Conservation (phyloP, 2,113 vertebrate species). For the Engystomops pustulosus region DNA sequence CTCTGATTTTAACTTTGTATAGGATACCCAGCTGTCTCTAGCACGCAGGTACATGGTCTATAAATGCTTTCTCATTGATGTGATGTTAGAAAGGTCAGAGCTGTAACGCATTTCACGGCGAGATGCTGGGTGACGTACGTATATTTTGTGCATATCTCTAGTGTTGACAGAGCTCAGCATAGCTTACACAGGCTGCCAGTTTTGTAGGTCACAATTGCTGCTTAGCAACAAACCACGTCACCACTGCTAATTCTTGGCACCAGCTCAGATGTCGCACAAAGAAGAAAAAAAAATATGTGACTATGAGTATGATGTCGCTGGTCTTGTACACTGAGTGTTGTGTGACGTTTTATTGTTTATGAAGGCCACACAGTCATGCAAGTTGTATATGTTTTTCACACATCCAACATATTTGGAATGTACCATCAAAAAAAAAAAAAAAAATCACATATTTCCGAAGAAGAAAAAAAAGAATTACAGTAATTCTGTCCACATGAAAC, state of each 20-base stretch:
- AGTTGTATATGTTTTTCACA: too few relatives aligned
- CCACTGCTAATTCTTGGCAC: not conserved
- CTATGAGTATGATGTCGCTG: too few relatives aligned
- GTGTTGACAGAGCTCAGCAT: conserved; percentile 10
- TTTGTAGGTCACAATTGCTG: conserved; percentile 52
- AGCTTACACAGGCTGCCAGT: conserved; percentile 18
- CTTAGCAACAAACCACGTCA: conserved; percentile 51
- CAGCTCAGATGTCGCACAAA: not conserved
- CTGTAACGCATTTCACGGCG: not conserved
- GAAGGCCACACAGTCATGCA: too few relatives aligned
- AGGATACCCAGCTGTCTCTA: not conserved
- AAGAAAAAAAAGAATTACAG: too few relatives aligned
- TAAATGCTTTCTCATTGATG: not conserved
- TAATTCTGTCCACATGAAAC: too few relatives aligned
- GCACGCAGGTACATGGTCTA: too few relatives aligned
- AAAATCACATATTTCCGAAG: too few relatives aligned
- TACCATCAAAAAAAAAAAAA: too few relatives aligned
- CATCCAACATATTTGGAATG: too few relatives aligned
- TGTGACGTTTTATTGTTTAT: too few relatives aligned
- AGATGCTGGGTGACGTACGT: not conserved
- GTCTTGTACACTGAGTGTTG: too few relatives aligned
- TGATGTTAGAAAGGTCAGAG: not conserved
- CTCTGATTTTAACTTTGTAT: not conserved
- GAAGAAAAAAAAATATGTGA: not conserved
- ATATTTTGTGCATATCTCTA: not conserved